A percentile compares a stretch with the other conserved stretches of the same genome.
Evolutionary conservation across 35 echinoderm and acorn worm species (phyloP).

Genomic region (Apostichopus parvimensis): DNA sequence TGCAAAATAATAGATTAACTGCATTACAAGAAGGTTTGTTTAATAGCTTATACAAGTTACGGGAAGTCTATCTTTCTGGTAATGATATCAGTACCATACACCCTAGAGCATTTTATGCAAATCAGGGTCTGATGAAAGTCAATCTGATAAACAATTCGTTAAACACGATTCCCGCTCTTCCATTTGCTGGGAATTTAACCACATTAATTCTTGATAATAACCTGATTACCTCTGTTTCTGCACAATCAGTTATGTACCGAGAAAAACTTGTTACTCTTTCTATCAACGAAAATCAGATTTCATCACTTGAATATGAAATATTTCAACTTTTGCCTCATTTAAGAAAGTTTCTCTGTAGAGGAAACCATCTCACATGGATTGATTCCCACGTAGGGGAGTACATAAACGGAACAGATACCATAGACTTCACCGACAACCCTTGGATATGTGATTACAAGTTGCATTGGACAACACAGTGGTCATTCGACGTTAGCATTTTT

Average conservation of each 20-base stretch:
- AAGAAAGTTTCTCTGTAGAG: background rate
- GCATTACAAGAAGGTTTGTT: background rate
- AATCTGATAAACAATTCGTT: background rate
- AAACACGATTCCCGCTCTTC: background rate
- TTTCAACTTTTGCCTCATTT: background rate
- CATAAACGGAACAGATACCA: background rate
- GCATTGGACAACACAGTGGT: background rate
- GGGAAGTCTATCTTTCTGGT: constrained; percentile 1
- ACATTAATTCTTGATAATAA: background rate
- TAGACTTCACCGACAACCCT: background rate
- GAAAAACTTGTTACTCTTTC: background rate
- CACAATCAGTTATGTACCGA: background rate
- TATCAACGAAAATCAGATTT: background rate
- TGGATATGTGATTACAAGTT: constrained; percentile 8
- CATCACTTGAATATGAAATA: background rate
- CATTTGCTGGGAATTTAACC: background rate
- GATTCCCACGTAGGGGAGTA: background rate
- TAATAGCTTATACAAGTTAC: background rate
- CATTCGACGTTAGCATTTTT: background rate
- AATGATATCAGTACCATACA: background rate
- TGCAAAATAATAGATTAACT: constrained; percentile 17
- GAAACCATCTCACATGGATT: background rate
- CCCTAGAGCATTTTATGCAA: background rate
- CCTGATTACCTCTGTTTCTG: background rate
- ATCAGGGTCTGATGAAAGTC: background rate